Evolutionary conservation across 2,888 invertebrate species (phyloP), one percentile per base, ranked within the genome.

Genomic region (Syrphus vitripennis): DNA sequence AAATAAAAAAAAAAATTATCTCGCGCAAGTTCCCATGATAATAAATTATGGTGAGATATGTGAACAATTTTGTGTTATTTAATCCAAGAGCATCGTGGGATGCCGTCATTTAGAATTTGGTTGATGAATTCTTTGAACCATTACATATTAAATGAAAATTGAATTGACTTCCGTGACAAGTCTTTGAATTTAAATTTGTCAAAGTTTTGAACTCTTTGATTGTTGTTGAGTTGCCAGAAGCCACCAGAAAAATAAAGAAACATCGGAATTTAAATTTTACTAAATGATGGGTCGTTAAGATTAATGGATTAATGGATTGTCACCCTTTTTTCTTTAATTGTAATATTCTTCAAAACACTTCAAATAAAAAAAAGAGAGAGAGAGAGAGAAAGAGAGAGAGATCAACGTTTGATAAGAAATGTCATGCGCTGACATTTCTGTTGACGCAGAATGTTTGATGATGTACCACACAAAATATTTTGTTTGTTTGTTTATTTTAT

Each of bases 1-100:
- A 59, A 76, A 61, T 24, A 69, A 50, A 74, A 53, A 4, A 67
- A 65, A 53, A 4, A 67, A 65, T 29, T 37, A 83, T 75, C 74
- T 65, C 24, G n/a, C 24, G n/a, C 29, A 57, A 75, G 57, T 80
- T 80, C 80, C 70, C 83, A 80, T 83, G 67, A 59, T 59, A 70
- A 53, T 55, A 42, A 31, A 34, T 12, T n/a, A 45, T 10, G 59
- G 50, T 10, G 77, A 67, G 50, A 31, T 53, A 48, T 19, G 48
- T 45, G 21, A 59, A 29, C n/a, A 48, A 50, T 50, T 48, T 50
- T 34, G 19, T 55, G 12, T 63, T 37, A 5, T 19, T 29, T 37
- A 48, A 69, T 42, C 53, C 40, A 40, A 59, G 42, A 59, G n/a
- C 26, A 53, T 24, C 14, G 24, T 16, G 29, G 12, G 48, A 59